phyloP scores from a whole-genome alignment of 2,113 vertebrate genomes.

The Orientallactaga bullata region DNA sequence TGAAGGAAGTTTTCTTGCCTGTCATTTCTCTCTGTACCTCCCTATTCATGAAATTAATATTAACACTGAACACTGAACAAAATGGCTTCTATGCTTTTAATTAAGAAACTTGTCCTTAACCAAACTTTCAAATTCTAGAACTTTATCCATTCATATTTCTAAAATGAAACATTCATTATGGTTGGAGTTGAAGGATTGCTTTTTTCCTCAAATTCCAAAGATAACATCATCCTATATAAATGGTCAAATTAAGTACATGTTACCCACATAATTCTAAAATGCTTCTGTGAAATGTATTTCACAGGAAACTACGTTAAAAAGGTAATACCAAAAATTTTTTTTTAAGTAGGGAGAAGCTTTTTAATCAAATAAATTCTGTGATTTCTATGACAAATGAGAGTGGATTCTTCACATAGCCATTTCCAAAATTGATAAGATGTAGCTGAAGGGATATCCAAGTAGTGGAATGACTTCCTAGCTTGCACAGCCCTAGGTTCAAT shows the following conservation, averaged over 20 bases:
- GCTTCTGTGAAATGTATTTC: background rate
- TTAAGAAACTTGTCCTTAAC: background rate
- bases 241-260: background rate
- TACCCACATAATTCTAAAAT: background rate
- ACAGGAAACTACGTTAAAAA: background rate
- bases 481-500: background rate
- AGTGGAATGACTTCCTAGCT: background rate
- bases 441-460: background rate
- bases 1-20: too few relatives aligned
- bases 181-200: background rate
- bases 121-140: background rate
- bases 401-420: background rate
- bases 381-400: background rate
- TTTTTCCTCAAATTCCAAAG: background rate
- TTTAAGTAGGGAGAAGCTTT: background rate
- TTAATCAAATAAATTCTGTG: background rate
- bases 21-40: too few relatives aligned
- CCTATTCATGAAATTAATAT: background rate
- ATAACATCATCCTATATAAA: background rate
- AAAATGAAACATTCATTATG: background rate
- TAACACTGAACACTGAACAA: background rate
- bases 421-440: background rate
- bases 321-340: background rate
- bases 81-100: background rate
- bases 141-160: background rate